Conservation (phyloP, 1,140 invertebrate genomes). For the Anagrus nilaparvatae region DNA sequence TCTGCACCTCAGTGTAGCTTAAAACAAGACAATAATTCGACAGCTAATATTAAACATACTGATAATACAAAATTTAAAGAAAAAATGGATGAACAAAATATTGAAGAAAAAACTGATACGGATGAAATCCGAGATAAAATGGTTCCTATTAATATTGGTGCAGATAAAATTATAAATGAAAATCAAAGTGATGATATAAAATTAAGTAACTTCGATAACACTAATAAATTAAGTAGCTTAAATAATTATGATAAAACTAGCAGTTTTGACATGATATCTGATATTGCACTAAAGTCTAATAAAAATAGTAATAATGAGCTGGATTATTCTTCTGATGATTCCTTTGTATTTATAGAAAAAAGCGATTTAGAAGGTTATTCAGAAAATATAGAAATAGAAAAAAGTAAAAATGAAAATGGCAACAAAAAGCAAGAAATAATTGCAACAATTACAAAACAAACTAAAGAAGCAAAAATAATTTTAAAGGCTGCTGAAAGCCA, state of each 20-base stretch:
- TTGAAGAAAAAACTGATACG: slow-evolving; percentile 3
- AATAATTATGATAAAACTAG: no score
- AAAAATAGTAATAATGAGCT: no score
- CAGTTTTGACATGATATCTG: no score
- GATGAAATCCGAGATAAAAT: slow-evolving; percentile 8
- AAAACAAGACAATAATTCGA: background rate
- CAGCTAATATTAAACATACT: background rate
- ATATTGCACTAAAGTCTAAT: no score
- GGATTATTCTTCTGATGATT: no score
- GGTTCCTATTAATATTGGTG: background rate
- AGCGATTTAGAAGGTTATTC: background rate
- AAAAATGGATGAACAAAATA: slow-evolving; percentile 8
- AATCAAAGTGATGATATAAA: no score
- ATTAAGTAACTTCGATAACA: no score
- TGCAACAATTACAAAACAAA: background rate
- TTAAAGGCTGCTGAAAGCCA: background rate
- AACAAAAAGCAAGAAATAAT: background rate
- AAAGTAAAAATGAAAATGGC: background rate
- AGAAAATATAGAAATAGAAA: background rate
- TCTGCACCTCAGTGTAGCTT: no score
- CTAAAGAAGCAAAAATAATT: no score
- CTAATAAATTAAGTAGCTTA: no score
- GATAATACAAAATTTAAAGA: background rate
- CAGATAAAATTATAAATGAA: no score
- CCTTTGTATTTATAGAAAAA: no score